A percentile compares a stretch with the other conserved stretches of the same genome.
phyloP scores from a whole-genome alignment of 1,140 invertebrate species.

The Lanistes nyassanus region DNA sequence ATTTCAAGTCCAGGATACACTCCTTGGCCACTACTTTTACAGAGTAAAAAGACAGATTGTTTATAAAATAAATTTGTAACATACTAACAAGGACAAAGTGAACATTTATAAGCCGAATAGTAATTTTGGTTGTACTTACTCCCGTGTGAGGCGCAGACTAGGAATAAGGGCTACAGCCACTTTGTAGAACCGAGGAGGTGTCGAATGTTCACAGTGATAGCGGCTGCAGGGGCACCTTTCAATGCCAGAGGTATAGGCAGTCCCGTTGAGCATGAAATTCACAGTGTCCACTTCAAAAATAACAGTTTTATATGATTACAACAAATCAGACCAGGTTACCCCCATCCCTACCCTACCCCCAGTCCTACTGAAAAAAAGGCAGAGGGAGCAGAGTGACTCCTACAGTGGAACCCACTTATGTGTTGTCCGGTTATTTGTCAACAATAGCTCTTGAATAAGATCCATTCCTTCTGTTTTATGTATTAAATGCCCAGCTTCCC shows the following conservation, averaged over 20 bases:
- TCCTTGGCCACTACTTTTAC: too few relatives aligned
- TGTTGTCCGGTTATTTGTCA: neutral
- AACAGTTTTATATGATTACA: neutral
- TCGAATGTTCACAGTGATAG: constrained; percentile 36
- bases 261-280: constrained; percentile 42
- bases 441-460: neutral
- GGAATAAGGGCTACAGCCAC: constrained; percentile 40
- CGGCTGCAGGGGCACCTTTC: constrained; percentile 38
- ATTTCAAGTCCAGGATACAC: too few relatives aligned
- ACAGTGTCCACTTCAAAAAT: constrained; percentile 36
- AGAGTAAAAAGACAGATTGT: too few relatives aligned
- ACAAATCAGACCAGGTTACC: neutral
- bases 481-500: too few relatives aligned
- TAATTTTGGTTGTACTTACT: constrained; percentile 13
- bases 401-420: neutral
- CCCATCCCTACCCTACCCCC: neutral
- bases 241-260: constrained; percentile 28
- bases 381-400: neutral
- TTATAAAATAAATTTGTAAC: too few relatives aligned
- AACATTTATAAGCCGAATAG: too few relatives aligned
- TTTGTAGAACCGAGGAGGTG: constrained; percentile 24
- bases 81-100: too few relatives aligned
- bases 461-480: too few relatives aligned
- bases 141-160: constrained; percentile 9
- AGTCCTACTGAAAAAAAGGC: neutral